These are phyloP conservation scores for Ophthalmolycus amberensis DNA, from an alignment of 2,113 vertebrate genomes.

Conservation along the genomic window DNA sequence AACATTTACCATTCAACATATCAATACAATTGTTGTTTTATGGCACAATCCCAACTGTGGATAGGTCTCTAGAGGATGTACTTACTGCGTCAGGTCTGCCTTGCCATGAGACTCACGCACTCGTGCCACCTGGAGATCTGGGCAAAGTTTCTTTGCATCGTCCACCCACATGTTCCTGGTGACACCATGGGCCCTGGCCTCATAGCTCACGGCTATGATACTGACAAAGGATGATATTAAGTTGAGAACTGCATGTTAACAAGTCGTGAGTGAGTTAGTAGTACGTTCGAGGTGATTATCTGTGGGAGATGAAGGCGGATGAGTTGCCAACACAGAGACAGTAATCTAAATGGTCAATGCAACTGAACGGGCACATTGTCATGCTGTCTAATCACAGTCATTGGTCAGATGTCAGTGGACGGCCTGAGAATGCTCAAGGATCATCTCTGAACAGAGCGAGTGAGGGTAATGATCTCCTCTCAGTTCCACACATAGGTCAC, in stretches of 20 bases:
- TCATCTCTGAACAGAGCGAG: background rate
- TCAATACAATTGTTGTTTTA: background rate
- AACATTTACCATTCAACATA: background rate
- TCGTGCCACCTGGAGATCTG: constrained; percentile 89
- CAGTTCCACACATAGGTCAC: background rate
- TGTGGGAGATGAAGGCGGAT: background rate
- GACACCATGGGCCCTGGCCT: constrained; percentile 93
- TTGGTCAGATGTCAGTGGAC: background rate
- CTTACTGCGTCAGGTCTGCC: constrained; percentile 92
- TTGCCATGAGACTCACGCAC: constrained; percentile 93
- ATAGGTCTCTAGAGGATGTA: background rate
- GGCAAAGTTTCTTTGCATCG: constrained; percentile 92
- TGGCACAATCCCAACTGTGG: background rate
- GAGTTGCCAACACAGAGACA: constrained; percentile 45
- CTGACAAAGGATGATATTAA: constrained; percentile 73
- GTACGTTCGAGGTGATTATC: background rate
- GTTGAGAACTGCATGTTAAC: background rate
- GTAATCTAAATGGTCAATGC: constrained; percentile 21
- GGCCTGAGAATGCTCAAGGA: background rate
- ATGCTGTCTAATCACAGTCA: background rate
- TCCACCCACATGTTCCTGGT: constrained; percentile 93
- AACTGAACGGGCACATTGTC: constrained; percentile 17
- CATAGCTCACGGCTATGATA: constrained; percentile 96
- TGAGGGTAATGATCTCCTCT: background rate
- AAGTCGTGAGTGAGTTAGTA: background rate